phyloP scores from a whole-genome alignment of 2,113 vertebrate genomes.

The Cranoglanis bouderius region DNA sequence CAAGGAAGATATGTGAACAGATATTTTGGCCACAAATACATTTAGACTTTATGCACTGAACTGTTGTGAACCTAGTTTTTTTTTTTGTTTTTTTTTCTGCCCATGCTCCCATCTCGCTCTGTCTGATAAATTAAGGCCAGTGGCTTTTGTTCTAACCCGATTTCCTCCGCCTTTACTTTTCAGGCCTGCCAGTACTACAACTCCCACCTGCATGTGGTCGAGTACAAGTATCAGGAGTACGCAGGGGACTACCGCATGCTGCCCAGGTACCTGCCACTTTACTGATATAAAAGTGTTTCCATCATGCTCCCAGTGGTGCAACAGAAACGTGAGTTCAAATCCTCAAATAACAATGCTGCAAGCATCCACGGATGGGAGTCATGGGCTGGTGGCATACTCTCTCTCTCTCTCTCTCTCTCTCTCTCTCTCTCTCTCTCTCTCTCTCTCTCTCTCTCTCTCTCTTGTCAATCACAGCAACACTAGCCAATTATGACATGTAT shows the following conservation, averaged over 20 bases:
- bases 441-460: not conserved
- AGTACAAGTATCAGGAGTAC: slow-evolving; percentile 92
- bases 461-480: not conserved
- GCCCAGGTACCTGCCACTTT: slow-evolving; percentile 80
- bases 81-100: not conserved
- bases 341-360: not conserved
- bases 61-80: not conserved
- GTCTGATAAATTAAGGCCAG: not conserved
- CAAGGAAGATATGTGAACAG: not conserved
- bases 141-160: not conserved
- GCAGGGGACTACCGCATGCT: slow-evolving; percentile 91
- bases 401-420: too few relatives aligned
- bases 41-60: not conserved
- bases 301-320: not conserved
- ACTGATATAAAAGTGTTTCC: not conserved
- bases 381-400: not conserved
- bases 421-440: not conserved
- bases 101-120: not conserved
- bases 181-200: slow-evolving; percentile 96
- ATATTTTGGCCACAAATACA: not conserved
- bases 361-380: not conserved
- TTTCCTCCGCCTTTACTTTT: slow-evolving; percentile 48
- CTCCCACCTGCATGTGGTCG: slow-evolving; percentile 89
- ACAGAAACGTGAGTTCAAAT: not conserved
- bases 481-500: not conserved